Base-by-base conservation (phyloP, 64 coral and sea anemone species). In the Porites australiensis region DNA sequence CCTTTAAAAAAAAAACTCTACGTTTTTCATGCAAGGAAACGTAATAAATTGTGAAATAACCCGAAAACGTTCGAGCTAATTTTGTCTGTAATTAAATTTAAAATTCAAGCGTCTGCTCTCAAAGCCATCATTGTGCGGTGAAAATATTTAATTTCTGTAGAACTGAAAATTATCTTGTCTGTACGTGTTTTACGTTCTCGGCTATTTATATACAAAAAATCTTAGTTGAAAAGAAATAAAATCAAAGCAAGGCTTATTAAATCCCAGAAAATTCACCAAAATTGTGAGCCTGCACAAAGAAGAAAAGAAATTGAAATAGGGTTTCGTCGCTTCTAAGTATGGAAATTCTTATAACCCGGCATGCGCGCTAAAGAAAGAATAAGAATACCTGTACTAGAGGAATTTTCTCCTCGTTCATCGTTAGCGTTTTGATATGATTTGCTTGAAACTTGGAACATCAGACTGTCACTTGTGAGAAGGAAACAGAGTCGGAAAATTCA, bases 361-460 rank as follows among this genome's bases (percentile, higher is more conserved):
- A 44, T 63, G 18, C 5, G 13, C 19, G 12, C 13, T 5, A 64
- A n/a, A 65, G 65, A 1, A 46, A 8, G 5, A 0, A 37, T 23
- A 8, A 16, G 19, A 44, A n/a, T 67, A 83, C 81, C 81, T 68
- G 62, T 20, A 83, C 81, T 10, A 83, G 62, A 6, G 62, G 81
- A 67, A 67, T 64, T 68, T 48, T 67, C 44, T 83, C 81, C 63
- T 50, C 81, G 13, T 67, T 63, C 81, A 51, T 23, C 16, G 19
- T 14, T 18, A 13, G 6, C 10, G 15, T 4, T 45, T 18, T 12
- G 66, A 4, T 50, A n/a, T 55, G 63, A 20, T 66, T 50, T 43
- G 1, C 2, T 49, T 51, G 44, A 3, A 64, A 2, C 10, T 67
- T 67, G 13, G 3, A 46, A 83, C 1, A 37, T 50, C 0, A 12